Evolutionary conservation across 2,888 invertebrate genomes (phyloP), one percentile per base, ranked within the genome.

Genomic region (Ceramica pisi): DNA sequence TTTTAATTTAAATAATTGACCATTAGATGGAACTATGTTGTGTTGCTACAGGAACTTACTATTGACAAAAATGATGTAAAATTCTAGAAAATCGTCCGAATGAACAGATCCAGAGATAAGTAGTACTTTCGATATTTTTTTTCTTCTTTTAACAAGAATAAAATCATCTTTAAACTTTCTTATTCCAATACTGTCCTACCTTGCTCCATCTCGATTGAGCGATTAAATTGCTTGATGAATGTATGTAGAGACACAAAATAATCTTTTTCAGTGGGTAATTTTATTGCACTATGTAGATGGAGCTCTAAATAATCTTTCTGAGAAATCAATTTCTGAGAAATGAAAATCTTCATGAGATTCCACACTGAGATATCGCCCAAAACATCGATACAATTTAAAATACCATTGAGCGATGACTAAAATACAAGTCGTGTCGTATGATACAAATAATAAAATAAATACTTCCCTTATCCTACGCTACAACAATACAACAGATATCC

Each of bases 361-460:
- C 48, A 44, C 63, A 53, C 12, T 60, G 71, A 79, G 73, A 70
- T 78, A 75, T 61, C 55, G 53, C 60, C 63, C 53, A 56, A 68
- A 51, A 64, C n/a, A 65, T 77, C 51, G 62, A 64, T 73, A 75
- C 62, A 76, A 75, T 81, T 68, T 66, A 60, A 60, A 73, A 67
- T 72, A 78, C 51, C 78, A 75, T 85, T 85, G 85, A 85, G 83
- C 85, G 80, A 75, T 73, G 65, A 66, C 69, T 71, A 74, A 55
- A 68, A 31, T 64, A 78, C 53, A 65, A 68, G 51, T 67, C 56
- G 57, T 81, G 59, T 72, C 55, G 41, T 67, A 69, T 61, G 50
- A 71, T 78, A 76, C 67, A 78, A 71, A 82, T 80, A 80, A 76
- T 75, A 78, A 78, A 77, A 83, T 82, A 85, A 80, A 82, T 84